phyloP scores from a whole-genome alignment of 2,888 invertebrate genomes.

The Drosophila mercatorum region DNA sequence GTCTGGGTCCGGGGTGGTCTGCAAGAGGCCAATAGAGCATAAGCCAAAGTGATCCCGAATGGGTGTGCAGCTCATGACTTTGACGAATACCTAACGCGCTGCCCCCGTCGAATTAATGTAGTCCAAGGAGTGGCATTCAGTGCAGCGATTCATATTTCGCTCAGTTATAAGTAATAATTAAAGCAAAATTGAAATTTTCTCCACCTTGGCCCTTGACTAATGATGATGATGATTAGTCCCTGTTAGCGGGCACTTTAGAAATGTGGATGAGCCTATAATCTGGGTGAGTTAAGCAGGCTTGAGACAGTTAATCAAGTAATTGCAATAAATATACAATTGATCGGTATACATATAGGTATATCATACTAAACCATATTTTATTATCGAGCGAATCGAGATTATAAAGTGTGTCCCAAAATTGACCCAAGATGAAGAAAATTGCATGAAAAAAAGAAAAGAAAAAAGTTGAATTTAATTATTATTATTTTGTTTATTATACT shows the following conservation, averaged over 20 bases:
- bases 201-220: constrained; percentile 35
- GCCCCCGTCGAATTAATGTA: constrained; percentile 24
- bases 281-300: not conserved
- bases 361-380: not conserved
- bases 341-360: not conserved
- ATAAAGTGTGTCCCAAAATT: not conserved
- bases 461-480: no score
- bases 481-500: no score
- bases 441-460: no score
- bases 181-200: constrained; percentile 35
- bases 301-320: not conserved
- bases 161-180: constrained; percentile 43
- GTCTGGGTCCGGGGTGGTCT: constrained; percentile 42
- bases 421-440: no score
- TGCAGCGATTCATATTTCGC: constrained; percentile 23
- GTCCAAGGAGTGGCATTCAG: constrained; percentile 38
- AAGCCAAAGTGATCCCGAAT: constrained; percentile 28
- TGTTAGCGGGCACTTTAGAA: constrained; percentile 12
- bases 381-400: not conserved
- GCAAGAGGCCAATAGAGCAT: constrained; percentile 41
- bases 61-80: constrained; percentile 51
- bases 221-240: constrained; percentile 34
- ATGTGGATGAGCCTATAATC: constrained; percentile 9
- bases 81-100: constrained; percentile 50
- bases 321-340: not conserved